These are phyloP conservation scores for Eleutherodactylus coqui DNA, from an alignment of 2,797 vertebrate genomes.

Conservation along the genomic window DNA sequence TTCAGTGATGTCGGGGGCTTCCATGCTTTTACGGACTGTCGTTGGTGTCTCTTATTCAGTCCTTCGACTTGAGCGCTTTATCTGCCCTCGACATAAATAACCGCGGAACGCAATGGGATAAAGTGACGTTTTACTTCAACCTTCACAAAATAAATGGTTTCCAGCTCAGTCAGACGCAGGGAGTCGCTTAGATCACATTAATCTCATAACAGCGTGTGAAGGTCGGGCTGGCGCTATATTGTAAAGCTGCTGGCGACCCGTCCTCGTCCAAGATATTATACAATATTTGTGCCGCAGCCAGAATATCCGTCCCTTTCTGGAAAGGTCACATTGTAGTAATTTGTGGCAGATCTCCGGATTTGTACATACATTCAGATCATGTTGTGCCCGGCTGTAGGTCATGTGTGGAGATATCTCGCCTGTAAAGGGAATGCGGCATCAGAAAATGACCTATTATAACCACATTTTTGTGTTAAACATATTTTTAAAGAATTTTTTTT, in stretches of 20 bases:
- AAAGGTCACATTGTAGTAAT: constrained; percentile 61
- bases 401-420: too few relatives aligned
- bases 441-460: too few relatives aligned
- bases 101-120: neutral
- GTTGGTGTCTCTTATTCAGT: neutral
- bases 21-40: neutral
- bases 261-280: constrained; percentile 54
- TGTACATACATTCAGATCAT: neutral
- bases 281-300: neutral
- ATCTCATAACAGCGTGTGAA: constrained; percentile 65
- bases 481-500: too few relatives aligned
- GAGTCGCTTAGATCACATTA: neutral
- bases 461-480: too few relatives aligned
- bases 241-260: constrained; percentile 58
- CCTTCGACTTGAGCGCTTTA: neutral
- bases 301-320: constrained; percentile 68
- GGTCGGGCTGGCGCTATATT: constrained; percentile 65
- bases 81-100: neutral
- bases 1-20: neutral
- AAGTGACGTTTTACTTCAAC: neutral
- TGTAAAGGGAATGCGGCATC: too few relatives aligned
- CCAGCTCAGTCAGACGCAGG: neutral
- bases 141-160: constrained; percentile 38
- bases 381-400: too few relatives aligned
- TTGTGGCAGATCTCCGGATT: neutral